Evolutionary conservation across 2,113 vertebrate genomes (phyloP).

Genomic region (Colaptes auratus): DNA sequence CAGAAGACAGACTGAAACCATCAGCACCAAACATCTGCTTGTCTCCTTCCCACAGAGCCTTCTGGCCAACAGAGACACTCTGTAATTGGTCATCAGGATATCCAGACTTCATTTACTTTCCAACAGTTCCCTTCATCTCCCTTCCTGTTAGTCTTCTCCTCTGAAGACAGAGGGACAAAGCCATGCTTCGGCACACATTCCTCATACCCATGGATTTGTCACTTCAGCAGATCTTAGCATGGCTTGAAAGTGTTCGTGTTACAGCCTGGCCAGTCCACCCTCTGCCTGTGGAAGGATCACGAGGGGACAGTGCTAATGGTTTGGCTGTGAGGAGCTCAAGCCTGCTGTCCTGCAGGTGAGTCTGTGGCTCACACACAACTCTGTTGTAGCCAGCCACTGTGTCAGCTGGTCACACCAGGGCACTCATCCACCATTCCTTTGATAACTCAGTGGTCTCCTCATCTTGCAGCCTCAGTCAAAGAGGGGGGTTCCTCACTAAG

Average conservation of each 20-base stretch:
- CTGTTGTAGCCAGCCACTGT: not conserved
- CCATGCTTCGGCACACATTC: not conserved
- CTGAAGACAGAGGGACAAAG: not conserved
- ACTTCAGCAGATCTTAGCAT: not conserved
- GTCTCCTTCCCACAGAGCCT: not conserved
- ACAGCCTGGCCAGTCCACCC: not conserved
- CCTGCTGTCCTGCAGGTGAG: not conserved
- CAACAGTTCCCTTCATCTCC: not conserved
- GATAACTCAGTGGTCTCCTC: not conserved
- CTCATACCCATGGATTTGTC: not conserved
- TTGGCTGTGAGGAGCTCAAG: not conserved
- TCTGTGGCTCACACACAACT: not conserved
- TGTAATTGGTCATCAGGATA: not conserved
- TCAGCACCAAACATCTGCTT: not conserved
- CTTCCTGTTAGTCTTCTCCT: not conserved
- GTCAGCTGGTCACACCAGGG: accelerated
- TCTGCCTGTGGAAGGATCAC: not conserved
- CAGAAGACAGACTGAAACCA: not conserved
- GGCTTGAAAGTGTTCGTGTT: not conserved
- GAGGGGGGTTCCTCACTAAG: not conserved
- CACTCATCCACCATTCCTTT: not conserved
- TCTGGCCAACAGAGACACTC: accelerated
- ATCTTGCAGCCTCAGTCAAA: accelerated
- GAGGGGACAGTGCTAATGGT: not conserved
- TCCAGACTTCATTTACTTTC: not conserved